Percentiles rank a stretch among this genome's conserved stretches.
Conservation (phyloP, 2,888 invertebrate genomes). For the Brachycybe producta region DNA sequence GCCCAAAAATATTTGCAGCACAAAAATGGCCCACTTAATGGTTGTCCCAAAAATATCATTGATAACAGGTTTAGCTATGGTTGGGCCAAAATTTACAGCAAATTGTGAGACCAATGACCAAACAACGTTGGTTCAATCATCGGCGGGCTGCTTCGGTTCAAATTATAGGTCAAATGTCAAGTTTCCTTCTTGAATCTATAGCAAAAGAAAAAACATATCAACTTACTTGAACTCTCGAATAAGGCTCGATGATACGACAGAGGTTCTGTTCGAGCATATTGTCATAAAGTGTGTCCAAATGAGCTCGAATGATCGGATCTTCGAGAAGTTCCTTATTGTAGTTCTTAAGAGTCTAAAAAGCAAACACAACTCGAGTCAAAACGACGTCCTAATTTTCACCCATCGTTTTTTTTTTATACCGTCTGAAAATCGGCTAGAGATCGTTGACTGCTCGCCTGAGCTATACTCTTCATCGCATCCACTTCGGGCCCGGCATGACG, state of each 20-base stretch:
- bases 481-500: conserved; percentile 92
- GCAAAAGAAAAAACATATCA: conserved; percentile 7
- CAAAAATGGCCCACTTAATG: no score
- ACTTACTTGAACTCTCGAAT: conserved; percentile 75
- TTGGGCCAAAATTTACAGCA: no score
- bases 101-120: no score
- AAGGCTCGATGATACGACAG: conserved; percentile 96
- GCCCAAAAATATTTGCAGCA: no score
- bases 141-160: no score
- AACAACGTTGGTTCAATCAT: no score
- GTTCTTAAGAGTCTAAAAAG: conserved; percentile 55
- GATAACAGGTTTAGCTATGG: no score
- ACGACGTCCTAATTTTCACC: neutral
- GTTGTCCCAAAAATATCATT: no score
- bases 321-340: conserved; percentile 82
- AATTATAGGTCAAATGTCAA: no score
- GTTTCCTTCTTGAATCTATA: no score
- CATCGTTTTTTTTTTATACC: neutral
- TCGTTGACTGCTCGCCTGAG: conserved; percentile 88
- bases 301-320: conserved; percentile 92
- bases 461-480: conserved; percentile 96
- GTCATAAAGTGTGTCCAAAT: conserved; percentile 91
- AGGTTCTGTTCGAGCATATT: conserved; percentile 99
- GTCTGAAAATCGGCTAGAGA: conserved; percentile 93
- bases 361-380: neutral